Evolutionary conservation across 2,113 vertebrate genomes (phyloP).

Genomic region (Aix galericulata): DNA sequence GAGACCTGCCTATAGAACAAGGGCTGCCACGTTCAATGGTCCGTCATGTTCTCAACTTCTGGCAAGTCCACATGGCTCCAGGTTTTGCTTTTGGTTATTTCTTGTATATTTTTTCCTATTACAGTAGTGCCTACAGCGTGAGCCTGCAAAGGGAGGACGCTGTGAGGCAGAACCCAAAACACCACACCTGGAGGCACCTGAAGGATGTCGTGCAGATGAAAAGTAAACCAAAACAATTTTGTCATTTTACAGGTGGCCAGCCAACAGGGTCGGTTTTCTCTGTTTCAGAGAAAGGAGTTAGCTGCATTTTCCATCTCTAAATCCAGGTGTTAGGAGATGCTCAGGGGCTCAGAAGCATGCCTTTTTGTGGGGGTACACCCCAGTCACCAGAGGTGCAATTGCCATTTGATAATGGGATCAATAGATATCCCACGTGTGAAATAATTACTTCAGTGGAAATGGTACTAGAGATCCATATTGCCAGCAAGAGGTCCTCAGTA

Average conservation of each 20-base stretch:
- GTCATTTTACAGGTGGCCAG: background rate
- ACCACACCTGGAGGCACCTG: background rate
- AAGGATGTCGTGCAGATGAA: background rate
- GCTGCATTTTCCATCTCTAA: background rate
- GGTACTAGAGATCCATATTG: background rate
- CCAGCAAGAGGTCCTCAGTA: background rate
- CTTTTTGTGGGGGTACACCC: background rate
- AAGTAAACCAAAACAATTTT: background rate
- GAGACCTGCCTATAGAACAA: background rate
- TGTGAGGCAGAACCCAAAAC: background rate
- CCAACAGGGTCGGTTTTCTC: background rate
- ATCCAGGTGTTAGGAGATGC: background rate
- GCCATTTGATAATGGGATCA: background rate
- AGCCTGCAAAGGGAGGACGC: background rate
- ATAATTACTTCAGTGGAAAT: background rate
- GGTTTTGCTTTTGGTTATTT: background rate
- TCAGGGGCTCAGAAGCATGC: background rate
- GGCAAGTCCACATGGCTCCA: background rate
- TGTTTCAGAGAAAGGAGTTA: background rate
- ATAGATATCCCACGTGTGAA: background rate
- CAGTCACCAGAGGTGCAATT: background rate
- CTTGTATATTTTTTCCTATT: background rate
- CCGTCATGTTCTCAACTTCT: background rate
- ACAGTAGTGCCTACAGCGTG: background rate
- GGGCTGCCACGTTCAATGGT: background rate